Evolutionary conservation across 1,140 invertebrate species (phyloP).

Genomic region (Nephila pilipes): DNA sequence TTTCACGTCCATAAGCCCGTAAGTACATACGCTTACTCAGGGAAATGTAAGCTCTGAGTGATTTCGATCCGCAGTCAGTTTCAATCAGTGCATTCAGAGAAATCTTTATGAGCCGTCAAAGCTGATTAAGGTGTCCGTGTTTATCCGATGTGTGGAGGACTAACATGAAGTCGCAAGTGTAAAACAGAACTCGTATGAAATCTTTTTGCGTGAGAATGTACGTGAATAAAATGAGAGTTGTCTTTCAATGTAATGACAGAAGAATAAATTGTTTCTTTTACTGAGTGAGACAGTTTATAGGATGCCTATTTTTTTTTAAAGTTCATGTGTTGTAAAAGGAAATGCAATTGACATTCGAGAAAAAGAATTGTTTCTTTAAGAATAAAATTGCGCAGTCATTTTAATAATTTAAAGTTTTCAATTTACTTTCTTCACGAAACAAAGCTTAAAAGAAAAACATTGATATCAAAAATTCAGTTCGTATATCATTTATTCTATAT

Average conservation of each 20-base stretch:
- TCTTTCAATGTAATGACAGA: not conserved
- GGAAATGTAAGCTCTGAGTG: slow-evolving; percentile 2
- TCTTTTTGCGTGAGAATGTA: not conserved
- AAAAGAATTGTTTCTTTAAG: too few relatives aligned
- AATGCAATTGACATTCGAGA: too few relatives aligned
- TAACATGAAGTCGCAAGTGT: not conserved
- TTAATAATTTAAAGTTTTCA: too few relatives aligned
- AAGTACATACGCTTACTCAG: not conserved
- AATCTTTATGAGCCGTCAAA: not conserved
- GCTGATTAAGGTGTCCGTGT: not conserved
- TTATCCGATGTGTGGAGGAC: not conserved
- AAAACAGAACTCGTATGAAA: not conserved
- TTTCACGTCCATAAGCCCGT: not conserved
- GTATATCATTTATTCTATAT: too few relatives aligned
- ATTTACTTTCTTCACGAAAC: too few relatives aligned
- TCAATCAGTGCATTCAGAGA: not conserved
- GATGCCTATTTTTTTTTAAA: too few relatives aligned
- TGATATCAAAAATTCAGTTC: too few relatives aligned
- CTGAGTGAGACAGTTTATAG: too few relatives aligned
- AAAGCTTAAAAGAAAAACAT: too few relatives aligned
- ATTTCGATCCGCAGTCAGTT: not conserved
- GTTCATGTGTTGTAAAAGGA: too few relatives aligned
- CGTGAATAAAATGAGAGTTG: not conserved
- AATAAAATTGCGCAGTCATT: too few relatives aligned
- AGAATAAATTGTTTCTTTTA: not conserved